Base-by-base conservation (phyloP, 2,888 invertebrate genomes). In the Yponomeuta cagnagella region DNA sequence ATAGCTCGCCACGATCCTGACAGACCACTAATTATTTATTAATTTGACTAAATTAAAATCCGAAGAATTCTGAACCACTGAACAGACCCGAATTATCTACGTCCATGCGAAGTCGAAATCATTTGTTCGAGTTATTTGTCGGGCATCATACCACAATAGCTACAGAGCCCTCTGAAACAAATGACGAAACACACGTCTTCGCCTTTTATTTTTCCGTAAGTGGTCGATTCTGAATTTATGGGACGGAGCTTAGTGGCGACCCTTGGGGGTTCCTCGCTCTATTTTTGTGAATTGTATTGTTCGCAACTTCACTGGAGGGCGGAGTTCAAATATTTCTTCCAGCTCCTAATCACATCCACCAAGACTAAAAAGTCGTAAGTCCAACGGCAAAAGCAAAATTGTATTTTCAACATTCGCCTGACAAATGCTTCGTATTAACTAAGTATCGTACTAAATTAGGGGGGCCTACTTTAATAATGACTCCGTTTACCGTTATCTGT, bases 401-500 rank as follows among this genome's bases (percentile, higher is more conserved):
- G 82, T 79, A 80, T 78, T 52, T 37, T 63, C 79, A 78, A 76
- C 80, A 77, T 81, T 77, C 78, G 74, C 82, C 84, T 88, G 88
- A 90, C 85, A 85, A 88, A 90, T 88, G 85, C 80, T 82, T 77
- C 77, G 74, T 81, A 83, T 85, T 86, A 84, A 79, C 78, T 80
- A 78, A 81, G 83, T 80, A 81, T 81, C 82, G 79, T 79, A 80
- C 78, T 73, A 83, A 86, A 83, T 85, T 79, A 79, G 77, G 80
- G 84, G 78, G 81, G 87, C 87, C 85, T 85, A 82, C 79, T 67
- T 70, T 80, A 79, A 78, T 88, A 89, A 90, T 90, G 86, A 87
- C 87, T 85, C 81, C 85, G 82, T 88, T 85, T 87, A 85, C 84
- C 79, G 85, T 85, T 90, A 89, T 89, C 88, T 85, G 77, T 78